Evolutionary conservation across 2,888 invertebrate genomes (phyloP), one percentile per base, ranked within the genome.

Genomic region (Caenorhabditis zanzibari): DNA sequence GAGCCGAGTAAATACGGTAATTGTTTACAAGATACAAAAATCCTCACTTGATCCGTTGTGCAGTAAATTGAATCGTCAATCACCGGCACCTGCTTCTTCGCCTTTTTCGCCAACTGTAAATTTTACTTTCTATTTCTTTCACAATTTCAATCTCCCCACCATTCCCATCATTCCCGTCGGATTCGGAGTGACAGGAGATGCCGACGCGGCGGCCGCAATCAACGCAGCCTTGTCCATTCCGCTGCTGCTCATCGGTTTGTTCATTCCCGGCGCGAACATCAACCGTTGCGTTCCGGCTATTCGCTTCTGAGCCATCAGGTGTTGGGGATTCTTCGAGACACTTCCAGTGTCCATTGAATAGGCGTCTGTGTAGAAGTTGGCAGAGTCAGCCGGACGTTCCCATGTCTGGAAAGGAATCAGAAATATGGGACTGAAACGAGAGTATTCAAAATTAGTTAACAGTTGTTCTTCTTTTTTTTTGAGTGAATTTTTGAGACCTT

Each of bases 251-350:
- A 16, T 32, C 19, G 41, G n/a, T 22, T 71, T 71, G 24, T 59
- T 75, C 28, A 73, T 38, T 5, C n/a, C 22, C 6, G 58, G 73
- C 0, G 73, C 54, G 38, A 63, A 71, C 47, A 66, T 68, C 16
- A 79, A 26, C 24, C 83, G 9, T 26, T 83, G 83, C 1, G 83
- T 83, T 19, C 83, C 83, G n/a, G 83, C 80, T 22, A 83, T 83
- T 19, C 83, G 38, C 19, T 83, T 83, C 16, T 38, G 58, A 10
- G 69, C 56, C 28, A 41, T 54, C 47, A 75, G 32, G 14, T 24
- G 35, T 4, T 16, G 32, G 14, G 72, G 49, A 0, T 26, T 19
- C 35, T 79, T 73, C 49, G 63, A 66, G 4, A 26, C 56, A 26
- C 28, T 44, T 4, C 69, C 73, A 2, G 75, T 35, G 9, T 75